These are phyloP conservation scores for Cotesia glomerata DNA, from an alignment of 1,140 invertebrate species.

Conservation along the genomic window DNA sequence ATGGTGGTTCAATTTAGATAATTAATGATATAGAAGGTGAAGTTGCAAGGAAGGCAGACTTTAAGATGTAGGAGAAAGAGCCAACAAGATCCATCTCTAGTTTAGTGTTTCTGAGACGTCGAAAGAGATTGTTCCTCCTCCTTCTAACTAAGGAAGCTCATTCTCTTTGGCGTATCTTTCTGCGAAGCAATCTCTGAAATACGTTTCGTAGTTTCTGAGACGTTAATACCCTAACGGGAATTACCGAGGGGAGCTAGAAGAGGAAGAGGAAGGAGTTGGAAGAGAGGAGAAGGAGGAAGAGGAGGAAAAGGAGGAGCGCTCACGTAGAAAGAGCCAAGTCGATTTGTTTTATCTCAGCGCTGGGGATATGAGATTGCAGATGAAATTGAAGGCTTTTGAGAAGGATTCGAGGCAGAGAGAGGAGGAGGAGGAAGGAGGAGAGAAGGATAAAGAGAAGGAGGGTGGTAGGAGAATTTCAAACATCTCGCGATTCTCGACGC, in stretches of 20 bases:
- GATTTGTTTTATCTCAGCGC: slow-evolving; percentile 22
- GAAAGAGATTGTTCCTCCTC: not conserved
- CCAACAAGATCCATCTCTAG: not conserved
- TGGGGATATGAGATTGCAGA: not conserved
- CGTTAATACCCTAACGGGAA: slow-evolving; percentile 15
- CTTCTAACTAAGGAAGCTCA: not conserved
- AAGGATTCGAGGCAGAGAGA: not conserved
- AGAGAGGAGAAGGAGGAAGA: too few species aligned
- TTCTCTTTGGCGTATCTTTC: not conserved
- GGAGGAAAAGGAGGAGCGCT: too few species aligned
- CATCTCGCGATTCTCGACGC: slow-evolving; percentile 19
- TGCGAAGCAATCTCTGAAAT: too few species aligned
- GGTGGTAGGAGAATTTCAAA: slow-evolving; percentile 3
- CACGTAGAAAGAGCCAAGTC: slow-evolving; percentile 23
- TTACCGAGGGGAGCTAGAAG: not conserved
- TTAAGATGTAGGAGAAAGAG: not conserved
- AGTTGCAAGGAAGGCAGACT: slow-evolving; percentile 18
- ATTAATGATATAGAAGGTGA: slow-evolving; percentile 42
- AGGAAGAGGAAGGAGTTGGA: too few species aligned
- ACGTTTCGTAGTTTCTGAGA: slow-evolving; percentile 11
- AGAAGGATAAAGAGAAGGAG: not conserved
- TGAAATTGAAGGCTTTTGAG: not conserved
- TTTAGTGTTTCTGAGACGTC: not conserved
- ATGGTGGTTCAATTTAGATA: slow-evolving; percentile 46
- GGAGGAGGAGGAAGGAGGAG: slow-evolving; percentile 7